A percentile compares a stretch with the other conserved stretches of the same genome.
Conservation (phyloP, 2,888 invertebrate species). For the Yponomeuta sedellus region DNA sequence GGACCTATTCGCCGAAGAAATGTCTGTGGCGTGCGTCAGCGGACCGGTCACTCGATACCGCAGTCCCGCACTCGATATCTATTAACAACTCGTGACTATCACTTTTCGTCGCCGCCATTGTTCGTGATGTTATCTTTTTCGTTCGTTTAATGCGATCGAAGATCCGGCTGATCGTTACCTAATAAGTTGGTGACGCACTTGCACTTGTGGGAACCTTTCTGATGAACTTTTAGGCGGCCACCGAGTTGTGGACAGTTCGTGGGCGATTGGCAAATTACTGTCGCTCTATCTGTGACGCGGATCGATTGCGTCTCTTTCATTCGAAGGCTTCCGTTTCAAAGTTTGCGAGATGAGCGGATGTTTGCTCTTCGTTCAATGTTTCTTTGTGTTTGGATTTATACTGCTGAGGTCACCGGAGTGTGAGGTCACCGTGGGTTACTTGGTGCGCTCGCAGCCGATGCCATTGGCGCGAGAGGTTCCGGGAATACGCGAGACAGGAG, state of each 20-base stretch:
- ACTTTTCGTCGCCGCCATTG: constrained; percentile 69
- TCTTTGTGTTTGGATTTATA: constrained; percentile 4
- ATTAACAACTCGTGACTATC: constrained; percentile 50
- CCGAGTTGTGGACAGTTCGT: constrained; percentile 4
- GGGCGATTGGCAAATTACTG: constrained; percentile 10
- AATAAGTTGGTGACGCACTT: constrained; percentile 59
- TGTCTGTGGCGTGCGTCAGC: constrained; percentile 22
- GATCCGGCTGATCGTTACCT: constrained; percentile 67
- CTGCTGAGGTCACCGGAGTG: constrained; percentile 37
- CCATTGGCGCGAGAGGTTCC: constrained; percentile 40
- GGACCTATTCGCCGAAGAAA: constrained; percentile 7
- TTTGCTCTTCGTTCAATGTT: neutral
- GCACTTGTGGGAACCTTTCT: constrained; percentile 57
- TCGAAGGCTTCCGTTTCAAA: neutral
- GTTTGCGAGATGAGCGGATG: neutral
- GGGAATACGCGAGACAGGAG: constrained; percentile 59
- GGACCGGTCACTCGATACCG: constrained; percentile 35
- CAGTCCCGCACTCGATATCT: constrained; percentile 44
- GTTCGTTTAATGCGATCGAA: constrained; percentile 57
- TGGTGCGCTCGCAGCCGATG: constrained; percentile 29
- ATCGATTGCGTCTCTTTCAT: constrained; percentile 8
- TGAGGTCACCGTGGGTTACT: constrained; percentile 3
- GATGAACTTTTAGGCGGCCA: neutral
- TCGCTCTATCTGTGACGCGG: neutral
- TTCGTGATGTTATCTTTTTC: constrained; percentile 66